phyloP scores from a whole-genome alignment of 2,113 vertebrate species.

The Heterocephalus glaber region DNA sequence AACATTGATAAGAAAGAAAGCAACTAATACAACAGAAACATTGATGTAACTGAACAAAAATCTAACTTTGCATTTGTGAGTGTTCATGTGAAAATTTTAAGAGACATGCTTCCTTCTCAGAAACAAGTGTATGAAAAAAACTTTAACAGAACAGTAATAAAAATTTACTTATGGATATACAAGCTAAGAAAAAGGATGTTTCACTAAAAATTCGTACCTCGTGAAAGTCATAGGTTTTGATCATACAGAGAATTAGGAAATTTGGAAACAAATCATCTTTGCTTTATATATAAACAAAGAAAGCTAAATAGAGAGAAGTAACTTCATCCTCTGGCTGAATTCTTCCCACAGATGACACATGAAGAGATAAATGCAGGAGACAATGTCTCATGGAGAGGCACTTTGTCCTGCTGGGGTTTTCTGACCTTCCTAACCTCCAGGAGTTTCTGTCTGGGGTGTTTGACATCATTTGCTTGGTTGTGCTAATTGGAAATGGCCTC shows the following conservation, averaged over 20 bases:
- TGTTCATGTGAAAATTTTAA: not conserved
- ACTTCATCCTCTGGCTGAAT: not conserved
- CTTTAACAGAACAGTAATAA: not conserved
- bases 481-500: no score
- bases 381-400: not conserved
- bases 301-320: rapidly evolving
- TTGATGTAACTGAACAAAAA: not conserved
- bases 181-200: not conserved
- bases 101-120: not conserved
- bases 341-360: not conserved
- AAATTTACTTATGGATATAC: not conserved
- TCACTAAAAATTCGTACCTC: not conserved
- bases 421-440: not conserved
- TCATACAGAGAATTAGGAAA: not conserved
- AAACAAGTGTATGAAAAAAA: not conserved
- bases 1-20: not conserved
- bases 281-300: not conserved
- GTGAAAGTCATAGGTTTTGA: not conserved
- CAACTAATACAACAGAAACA: not conserved
- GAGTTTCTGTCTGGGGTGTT: slow-evolving; percentile 5
- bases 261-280: no score
- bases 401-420: slow-evolving; percentile 60
- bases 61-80: not conserved
- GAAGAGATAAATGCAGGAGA: not conserved
- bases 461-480: no score